Evolutionary conservation across 1,140 invertebrate species (phyloP).

Genomic region (Bombus pascuorum): DNA sequence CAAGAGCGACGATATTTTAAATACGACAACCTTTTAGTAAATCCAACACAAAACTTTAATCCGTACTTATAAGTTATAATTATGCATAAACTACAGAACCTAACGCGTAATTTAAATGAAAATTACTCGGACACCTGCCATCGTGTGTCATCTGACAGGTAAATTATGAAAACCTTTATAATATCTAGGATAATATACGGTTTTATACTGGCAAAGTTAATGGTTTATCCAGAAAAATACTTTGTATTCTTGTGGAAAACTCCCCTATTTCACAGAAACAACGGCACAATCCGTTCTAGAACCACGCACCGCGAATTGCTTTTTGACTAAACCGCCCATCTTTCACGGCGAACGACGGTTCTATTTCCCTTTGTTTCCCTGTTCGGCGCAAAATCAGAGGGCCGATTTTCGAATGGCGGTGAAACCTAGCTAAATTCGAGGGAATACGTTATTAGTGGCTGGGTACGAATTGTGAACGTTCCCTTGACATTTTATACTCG

Average conservation of each 20-base stretch:
- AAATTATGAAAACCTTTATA: neutral
- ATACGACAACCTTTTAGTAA: no score
- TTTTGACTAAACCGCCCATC: neutral
- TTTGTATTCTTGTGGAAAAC: neutral
- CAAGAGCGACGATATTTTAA: neutral
- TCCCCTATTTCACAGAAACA: neutral
- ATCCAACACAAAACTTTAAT: neutral
- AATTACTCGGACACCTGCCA: neutral
- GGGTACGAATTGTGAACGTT: constrained; percentile 18
- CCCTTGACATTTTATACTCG: constrained; percentile 37
- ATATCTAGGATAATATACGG: neutral
- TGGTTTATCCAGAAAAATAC: neutral
- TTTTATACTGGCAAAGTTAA: no score
- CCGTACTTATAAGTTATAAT: neutral
- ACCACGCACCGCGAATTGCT: neutral
- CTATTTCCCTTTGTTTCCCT: neutral
- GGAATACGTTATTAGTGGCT: constrained; percentile 29
- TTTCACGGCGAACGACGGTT: neutral
- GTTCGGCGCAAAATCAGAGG: neutral
- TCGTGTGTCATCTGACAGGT: no score
- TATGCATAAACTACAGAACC: neutral
- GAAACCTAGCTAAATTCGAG: constrained; percentile 9
- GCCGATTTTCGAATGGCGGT: neutral
- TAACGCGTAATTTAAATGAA: neutral
- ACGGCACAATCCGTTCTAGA: neutral